Evolutionary conservation across 1,140 invertebrate species (phyloP), one percentile per base, ranked within the genome.

Genomic region (Diorhabda carinulata): DNA sequence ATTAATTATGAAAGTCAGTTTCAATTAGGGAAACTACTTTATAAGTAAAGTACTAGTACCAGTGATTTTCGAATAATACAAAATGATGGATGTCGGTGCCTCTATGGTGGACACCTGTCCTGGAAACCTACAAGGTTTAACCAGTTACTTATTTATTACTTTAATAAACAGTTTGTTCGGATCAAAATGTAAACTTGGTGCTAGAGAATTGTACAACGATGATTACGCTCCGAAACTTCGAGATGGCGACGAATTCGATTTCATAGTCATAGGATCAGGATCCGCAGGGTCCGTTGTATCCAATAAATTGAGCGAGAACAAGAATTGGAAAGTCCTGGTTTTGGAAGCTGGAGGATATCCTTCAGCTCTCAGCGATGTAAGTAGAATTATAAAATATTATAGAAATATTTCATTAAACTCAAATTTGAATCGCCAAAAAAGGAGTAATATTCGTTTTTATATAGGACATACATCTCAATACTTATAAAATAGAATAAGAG

Each of bases 251-350:
- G 72, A 75, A 65, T 76, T 75, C 25, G 76, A 78, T 70, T 78
- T 76, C 60, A 76, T 78, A 25, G 64, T 78, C 3, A 58, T 78
- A 57, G 76, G 76, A n/a, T 47, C 69, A 3, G 76, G 76, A 57
- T 65, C 72, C 44, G 70, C 69, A 5, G 76, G 76, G 44, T 75
- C 71, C 41, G 70, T 75, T 7, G 71, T 78, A 2, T 72, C 75
- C 5, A 74, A 72, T 56, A 68, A 71, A 66, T 45, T 78, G 10
- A 73, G 71, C 4, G 72, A 76, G 67, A 70, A 71, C 25, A 25
- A 52, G 59, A 67, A 73, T 6, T 76, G 72, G 69, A 74, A 72
- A 43, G 66, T 77, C 44, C 64, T 77, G 44, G 63, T 77, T 1
- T 45, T 77, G 7, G 76, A 77, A 74, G 73, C 76, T 42, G 76